Evolutionary conservation across 2,113 vertebrate species (phyloP), one percentile per base, ranked within the genome.

Genomic region (Sterrhoptilus dennistouni): DNA sequence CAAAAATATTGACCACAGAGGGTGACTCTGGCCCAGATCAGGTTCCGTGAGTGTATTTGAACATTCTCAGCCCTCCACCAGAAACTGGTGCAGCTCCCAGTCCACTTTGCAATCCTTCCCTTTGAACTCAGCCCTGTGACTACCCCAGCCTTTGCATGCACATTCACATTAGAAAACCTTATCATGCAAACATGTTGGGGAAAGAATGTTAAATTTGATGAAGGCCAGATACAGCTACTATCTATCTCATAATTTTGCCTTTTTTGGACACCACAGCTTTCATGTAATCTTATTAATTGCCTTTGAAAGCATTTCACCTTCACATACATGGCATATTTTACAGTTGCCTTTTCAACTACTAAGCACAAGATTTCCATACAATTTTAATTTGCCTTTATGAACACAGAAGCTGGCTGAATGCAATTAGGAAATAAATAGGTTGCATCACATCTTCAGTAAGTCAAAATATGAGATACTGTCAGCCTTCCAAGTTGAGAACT

Each of bases 11-110:
- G 63, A 65, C 31, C 38, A 38, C 50, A 49, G 21, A 17, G n/a
- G 11, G 21, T 8, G 14, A 35, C 11, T 47, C 35, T 50, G 23
- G 21, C 45, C 21, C 47, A 29, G 25, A 71, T 40, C 74, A 25
- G 11, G 44, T 52, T 84, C 27, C 36, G 2, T 7, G 36, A 17
- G 11, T 18, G 9, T 5, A 17, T 52, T 59, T 53, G 70, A 89
- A 68, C n/a, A 57, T 14, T 8, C 14, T 63, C 35, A 71, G 47
- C 18, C 11, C 5, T 31, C 12, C 7, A 4, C 6, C 35, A 75
- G 65, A 36, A 40, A 50, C 12, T 0, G 1, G 3, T 0, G 0
- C 52, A 70, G 24, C 8, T 28, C 44, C 10, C 44, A 85, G 31
- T 9, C 56, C 74, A 47, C 24, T 20, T 31, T 33, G 24, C 10